phyloP scores from a whole-genome alignment of 2,797 vertebrate species.

The Garrulus glandarius region DNA sequence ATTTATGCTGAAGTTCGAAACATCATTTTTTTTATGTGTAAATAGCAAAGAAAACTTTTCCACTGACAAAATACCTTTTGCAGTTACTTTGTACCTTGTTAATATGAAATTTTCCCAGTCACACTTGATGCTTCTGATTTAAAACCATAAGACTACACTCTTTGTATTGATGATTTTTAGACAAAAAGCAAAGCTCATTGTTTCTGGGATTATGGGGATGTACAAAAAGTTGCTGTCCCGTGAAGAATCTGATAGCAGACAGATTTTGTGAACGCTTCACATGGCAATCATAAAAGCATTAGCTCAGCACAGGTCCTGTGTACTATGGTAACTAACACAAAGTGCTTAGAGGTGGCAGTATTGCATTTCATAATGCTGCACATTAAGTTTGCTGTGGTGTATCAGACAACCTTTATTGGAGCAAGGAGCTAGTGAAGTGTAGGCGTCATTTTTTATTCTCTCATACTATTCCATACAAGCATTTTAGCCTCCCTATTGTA shows the following conservation, averaged over 20 bases:
- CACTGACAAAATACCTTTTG: not conserved
- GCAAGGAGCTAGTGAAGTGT: not conserved
- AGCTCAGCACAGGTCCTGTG: not conserved
- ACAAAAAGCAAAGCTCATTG: not conserved
- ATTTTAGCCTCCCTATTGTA: not conserved
- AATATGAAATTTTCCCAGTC: not conserved
- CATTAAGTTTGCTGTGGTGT: not conserved
- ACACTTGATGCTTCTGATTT: not conserved
- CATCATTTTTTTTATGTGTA: not conserved
- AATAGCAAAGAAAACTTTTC: not conserved
- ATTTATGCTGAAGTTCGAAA: not conserved
- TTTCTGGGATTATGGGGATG: not conserved
- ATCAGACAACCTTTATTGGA: not conserved
- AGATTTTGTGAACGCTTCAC: not conserved
- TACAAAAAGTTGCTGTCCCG: not conserved
- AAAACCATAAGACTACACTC: not conserved
- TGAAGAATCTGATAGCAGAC: not conserved
- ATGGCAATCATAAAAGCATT: not conserved
- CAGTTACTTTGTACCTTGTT: not conserved
- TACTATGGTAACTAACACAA: not conserved
- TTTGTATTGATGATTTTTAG: not conserved
- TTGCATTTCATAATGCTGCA: not conserved
- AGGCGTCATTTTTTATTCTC: not conserved
- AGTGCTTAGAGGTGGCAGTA: conserved; percentile 1
- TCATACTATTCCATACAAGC: not conserved